Percentiles rank a stretch among this genome's conserved stretches.
Conservation (phyloP, 2,797 vertebrate species). For the Dromococcyx pavoninus region DNA sequence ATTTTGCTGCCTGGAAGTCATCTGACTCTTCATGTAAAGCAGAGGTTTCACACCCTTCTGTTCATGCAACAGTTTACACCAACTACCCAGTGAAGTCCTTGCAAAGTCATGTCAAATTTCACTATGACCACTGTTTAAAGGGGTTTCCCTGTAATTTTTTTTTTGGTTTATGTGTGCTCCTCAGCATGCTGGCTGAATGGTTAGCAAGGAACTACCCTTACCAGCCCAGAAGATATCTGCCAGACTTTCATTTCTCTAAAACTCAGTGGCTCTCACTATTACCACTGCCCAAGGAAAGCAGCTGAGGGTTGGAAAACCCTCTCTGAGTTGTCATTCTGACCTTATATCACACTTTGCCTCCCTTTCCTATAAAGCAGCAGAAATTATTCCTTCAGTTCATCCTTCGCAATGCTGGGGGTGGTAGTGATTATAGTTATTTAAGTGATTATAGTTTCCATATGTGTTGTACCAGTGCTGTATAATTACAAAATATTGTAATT, state of each 20-base stretch:
- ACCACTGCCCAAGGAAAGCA: background rate
- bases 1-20: conserved; percentile 68
- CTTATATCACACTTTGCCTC: background rate
- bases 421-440: background rate
- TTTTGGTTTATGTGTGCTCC: conserved; percentile 59
- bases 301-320: conserved; percentile 16
- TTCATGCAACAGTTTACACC: conserved; percentile 37
- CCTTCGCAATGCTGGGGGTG: background rate
- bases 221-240: background rate
- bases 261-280: background rate
- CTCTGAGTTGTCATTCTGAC: conserved; percentile 2
- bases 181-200: background rate
- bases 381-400: background rate
- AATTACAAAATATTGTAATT: background rate
- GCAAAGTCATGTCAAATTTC: conserved; percentile 57
- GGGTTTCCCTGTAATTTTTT: conserved; percentile 68
- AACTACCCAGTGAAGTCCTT: conserved; percentile 12
- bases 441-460: background rate
- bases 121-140: conserved; percentile 17
- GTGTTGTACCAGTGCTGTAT: background rate
- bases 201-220: background rate
- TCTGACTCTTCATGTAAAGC: conserved; percentile 68
- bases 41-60: conserved; percentile 75
- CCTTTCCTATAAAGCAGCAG: background rate
- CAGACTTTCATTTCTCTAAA: conserved; percentile 27